A percentile compares a stretch with the other conserved stretches of the same genome.
Evolutionary conservation across 2,888 invertebrate genomes (phyloP).

Genomic region (Sarcophaga subvicina): DNA sequence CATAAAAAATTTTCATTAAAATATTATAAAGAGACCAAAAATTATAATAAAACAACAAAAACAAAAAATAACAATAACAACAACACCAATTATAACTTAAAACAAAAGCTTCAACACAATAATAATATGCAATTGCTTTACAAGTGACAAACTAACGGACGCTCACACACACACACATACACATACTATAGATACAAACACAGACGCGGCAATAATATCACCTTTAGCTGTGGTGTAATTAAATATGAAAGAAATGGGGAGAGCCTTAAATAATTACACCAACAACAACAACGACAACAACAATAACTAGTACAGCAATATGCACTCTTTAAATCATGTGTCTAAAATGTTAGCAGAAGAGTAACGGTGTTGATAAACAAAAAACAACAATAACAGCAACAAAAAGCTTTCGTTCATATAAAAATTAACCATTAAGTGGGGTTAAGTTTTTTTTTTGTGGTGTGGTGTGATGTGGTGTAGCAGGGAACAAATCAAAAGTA

Average conservation of each 20-base stretch:
- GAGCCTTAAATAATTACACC: neutral
- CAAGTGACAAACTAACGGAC: constrained; percentile 51
- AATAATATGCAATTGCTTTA: constrained; percentile 38
- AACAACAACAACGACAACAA: neutral
- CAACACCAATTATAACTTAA: constrained; percentile 6
- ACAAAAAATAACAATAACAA: constrained; percentile 32
- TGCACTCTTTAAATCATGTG: neutral
- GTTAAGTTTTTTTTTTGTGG: neutral
- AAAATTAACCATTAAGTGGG: neutral
- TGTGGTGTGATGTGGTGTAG: neutral
- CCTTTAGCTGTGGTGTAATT: neutral
- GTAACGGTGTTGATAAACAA: neutral
- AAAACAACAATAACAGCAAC: neutral
- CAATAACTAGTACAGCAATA: neutral
- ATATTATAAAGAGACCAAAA: neutral
- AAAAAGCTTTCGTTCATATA: neutral
- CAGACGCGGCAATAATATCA: neutral
- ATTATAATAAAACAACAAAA: constrained; percentile 13
- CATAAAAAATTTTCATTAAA: constrained; percentile 35
- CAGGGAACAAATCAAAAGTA: neutral
- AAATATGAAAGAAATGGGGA: neutral
- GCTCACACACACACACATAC: constrained; percentile 2
- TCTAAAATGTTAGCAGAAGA: neutral
- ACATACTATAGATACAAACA: neutral
- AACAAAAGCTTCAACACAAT: constrained; percentile 22